These are phyloP conservation scores for Melieria picta DNA, from an alignment of 2,888 invertebrate genomes.

Conservation along the genomic window DNA sequence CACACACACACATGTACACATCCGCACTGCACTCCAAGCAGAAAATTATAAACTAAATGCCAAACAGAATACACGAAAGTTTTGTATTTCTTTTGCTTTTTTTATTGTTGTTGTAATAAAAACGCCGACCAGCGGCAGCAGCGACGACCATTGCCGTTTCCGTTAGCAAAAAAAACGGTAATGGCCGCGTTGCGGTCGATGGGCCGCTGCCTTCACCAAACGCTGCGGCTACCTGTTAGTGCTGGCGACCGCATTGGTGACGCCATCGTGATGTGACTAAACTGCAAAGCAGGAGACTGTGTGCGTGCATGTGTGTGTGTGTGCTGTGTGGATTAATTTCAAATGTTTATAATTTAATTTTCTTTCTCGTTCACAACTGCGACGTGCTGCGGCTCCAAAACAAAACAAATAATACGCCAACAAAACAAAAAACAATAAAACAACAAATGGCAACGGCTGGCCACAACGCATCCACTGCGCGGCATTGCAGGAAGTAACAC, in stretches of 20 bases:
- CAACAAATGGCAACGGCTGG: neutral
- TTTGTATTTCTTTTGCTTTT: no score
- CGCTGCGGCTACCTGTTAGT: neutral
- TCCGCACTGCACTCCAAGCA: no score
- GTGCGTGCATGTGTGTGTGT: neutral
- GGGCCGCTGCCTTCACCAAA: no score
- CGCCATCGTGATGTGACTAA: constrained; percentile 28
- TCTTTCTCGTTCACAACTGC: neutral
- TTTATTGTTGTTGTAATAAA: no score
- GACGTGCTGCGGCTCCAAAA: neutral
- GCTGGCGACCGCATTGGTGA: constrained; percentile 5
- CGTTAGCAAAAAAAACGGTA: no score
- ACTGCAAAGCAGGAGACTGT: constrained; percentile 13
- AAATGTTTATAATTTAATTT: constrained; percentile 15
- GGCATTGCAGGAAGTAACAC: constrained; percentile 83
- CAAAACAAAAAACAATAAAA: constrained; percentile 5
- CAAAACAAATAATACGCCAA: neutral
- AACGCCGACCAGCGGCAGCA: no score
- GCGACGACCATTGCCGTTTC: no score
- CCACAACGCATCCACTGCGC: neutral
- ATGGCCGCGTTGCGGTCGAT: no score
- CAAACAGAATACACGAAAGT: no score
- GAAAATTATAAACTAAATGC: no score
- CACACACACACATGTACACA: no score
- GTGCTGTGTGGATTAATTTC: constrained; percentile 15